Base-by-base conservation (phyloP, 2,797 vertebrate species). In the Thalassophryne amazonica region DNA sequence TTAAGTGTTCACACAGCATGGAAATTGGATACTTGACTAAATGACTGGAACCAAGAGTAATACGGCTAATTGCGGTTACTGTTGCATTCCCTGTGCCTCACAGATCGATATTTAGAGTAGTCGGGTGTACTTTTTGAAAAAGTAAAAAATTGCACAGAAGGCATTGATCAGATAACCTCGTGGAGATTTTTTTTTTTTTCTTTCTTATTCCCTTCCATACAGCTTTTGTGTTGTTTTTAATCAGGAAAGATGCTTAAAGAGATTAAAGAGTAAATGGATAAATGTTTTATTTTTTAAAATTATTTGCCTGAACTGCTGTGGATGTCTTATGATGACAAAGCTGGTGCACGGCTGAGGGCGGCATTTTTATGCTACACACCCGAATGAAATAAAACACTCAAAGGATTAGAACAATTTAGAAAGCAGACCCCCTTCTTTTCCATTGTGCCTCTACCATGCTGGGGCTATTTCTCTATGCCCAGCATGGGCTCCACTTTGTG, bases 351-450 rank as follows among this genome's bases (percentile, higher is more conserved):
- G 70, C 60, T 71, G 69, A 66, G 75, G 65, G 59, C 76, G 69
- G 70, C 47, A 23, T 81, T 93, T 92, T 91, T 89, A 91, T 92
- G 92, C 88, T 86, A 91, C 90, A 89, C 88, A 90, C 86, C 66
- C 68, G 58, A 51, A 87, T 84, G 88, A 94, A 97, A 95, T 94
- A 93, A 96, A 94, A 92, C 89, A 90, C 91, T 91, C 88, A 81
- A 87, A 92, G 92, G 93, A 95, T 95, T 94, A 94, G 89, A 86
- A 88, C 91, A 90, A 91, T 95, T 95, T 94, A 92, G 91, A 93
- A 93, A 92, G 91, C 89, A 81, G 83, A 85, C 88, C 88, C 59
- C 79, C 76, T 89, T 89, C 90, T 87, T 91, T 93, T 92, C 91
- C 92, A 93, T 92, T 91, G 91, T 85, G 91, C 90, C 93, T 89